phyloP scores from a whole-genome alignment of 2,888 invertebrate genomes.

The Pseudococcus longispinus region DNA sequence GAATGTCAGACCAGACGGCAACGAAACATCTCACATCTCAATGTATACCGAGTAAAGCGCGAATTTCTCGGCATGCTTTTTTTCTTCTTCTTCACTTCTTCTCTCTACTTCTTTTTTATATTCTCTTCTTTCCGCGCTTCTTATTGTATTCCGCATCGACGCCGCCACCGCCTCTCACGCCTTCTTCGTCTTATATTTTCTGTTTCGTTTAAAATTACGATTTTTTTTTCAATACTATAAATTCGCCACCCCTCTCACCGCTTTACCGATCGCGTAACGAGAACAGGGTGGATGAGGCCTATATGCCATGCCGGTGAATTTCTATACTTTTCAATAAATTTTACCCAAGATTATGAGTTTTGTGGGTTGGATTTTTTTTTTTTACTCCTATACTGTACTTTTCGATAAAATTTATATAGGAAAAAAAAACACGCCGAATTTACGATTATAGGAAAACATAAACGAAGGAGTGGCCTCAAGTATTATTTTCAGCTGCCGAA shows the following conservation, averaged over 20 bases:
- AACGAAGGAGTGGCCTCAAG: slow-evolving; percentile 15
- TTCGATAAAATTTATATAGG: background rate
- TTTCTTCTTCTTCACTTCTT: background rate
- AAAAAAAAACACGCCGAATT: background rate
- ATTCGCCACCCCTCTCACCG: background rate
- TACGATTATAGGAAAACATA: slow-evolving; percentile 31
- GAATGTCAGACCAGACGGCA: slow-evolving; percentile 56
- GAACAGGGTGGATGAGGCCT: too few relatives aligned
- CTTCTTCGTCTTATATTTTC: background rate
- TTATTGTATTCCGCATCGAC: background rate
- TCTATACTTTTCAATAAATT: slow-evolving; percentile 3
- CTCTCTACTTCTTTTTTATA: too few relatives aligned
- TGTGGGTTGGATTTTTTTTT: background rate
- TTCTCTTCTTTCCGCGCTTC: background rate
- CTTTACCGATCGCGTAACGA: background rate
- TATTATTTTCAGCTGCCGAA: slow-evolving; percentile 31
- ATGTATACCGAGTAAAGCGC: slow-evolving; percentile 45
- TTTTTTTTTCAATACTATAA: slow-evolving; percentile 18
- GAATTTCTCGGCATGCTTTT: background rate
- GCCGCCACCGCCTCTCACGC: background rate
- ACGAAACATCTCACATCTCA: slow-evolving; percentile 49
- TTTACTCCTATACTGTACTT: background rate
- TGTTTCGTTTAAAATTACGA: slow-evolving; percentile 31
- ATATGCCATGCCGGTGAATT: background rate
- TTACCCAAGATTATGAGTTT: background rate